A percentile compares a stretch with the other conserved stretches of the same genome.
Evolutionary conservation across 2,888 invertebrate species (phyloP).

Genomic region (Endomychus coccineus): DNA sequence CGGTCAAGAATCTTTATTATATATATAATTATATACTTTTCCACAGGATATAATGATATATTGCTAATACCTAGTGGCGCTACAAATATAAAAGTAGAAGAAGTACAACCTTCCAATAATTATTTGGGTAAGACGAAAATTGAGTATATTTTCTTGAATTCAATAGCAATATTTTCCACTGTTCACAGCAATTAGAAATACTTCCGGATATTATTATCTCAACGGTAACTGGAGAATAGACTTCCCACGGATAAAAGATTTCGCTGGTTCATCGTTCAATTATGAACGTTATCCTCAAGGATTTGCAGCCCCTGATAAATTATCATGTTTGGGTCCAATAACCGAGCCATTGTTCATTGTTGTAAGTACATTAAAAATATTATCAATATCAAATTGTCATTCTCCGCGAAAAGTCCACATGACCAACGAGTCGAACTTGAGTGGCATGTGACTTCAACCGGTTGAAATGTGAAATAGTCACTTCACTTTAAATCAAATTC

Average conservation of each 20-base stretch:
- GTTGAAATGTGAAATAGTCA: no score
- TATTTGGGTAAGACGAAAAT: constrained; percentile 64
- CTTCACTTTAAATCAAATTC: no score
- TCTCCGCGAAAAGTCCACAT: no score
- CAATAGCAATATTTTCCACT: constrained; percentile 7
- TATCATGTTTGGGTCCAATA: constrained; percentile 82
- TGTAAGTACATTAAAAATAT: constrained; percentile 55
- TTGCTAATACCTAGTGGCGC: constrained; percentile 86
- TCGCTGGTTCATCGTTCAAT: constrained; percentile 80
- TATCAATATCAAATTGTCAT: no score
- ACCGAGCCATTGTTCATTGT: constrained; percentile 81
- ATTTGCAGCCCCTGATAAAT: constrained; percentile 75
- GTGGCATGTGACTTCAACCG: no score
- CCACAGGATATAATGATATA: constrained; percentile 90
- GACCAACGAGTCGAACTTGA: no score
- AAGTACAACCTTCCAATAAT: constrained; percentile 76
- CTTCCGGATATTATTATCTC: constrained; percentile 75
- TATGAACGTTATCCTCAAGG: constrained; percentile 80
- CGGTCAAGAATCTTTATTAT: no score
- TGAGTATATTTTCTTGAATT: neutral
- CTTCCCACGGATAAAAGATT: constrained; percentile 70
- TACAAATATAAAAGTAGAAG: constrained; percentile 78
- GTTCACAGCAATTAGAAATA: constrained; percentile 68
- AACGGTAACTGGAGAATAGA: constrained; percentile 95
- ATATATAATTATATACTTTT: no score